Conservation (phyloP, 2,113 vertebrate genomes). For the Lucifuga dentata region DNA sequence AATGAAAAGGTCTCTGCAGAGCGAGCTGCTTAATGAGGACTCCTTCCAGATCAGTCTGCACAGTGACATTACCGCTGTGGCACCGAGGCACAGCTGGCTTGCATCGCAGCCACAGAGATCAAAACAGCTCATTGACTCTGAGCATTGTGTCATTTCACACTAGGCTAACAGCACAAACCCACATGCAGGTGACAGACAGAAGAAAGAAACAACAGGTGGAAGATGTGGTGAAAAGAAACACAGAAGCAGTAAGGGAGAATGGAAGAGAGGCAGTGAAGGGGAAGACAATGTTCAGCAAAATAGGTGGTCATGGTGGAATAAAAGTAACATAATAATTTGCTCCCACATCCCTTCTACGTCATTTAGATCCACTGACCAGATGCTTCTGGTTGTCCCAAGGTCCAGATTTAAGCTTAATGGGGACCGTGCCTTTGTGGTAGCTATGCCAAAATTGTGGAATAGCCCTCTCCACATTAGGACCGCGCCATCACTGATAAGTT, state of each 20-base stretch:
- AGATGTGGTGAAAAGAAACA: slow-evolving; percentile 23
- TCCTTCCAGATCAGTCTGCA: slow-evolving; percentile 68
- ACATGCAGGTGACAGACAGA: slow-evolving; percentile 54
- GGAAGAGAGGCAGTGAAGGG: slow-evolving; percentile 8
- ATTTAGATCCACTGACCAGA: too few relatives aligned
- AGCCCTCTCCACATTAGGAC: too few relatives aligned
- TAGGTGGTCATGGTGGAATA: slow-evolving; percentile 11
- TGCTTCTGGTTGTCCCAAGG: too few relatives aligned
- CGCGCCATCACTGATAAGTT: too few relatives aligned
- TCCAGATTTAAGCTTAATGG: too few relatives aligned
- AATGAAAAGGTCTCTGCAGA: slow-evolving; percentile 47
- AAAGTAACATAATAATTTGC: too few relatives aligned
- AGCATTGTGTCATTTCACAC: slow-evolving; percentile 68
- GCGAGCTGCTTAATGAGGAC: slow-evolving; percentile 61
- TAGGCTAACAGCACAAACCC: slow-evolving; percentile 59
- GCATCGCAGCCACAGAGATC: slow-evolving; percentile 70
- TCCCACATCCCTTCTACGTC: too few relatives aligned
- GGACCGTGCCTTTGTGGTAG: too few relatives aligned
- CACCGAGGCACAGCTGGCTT: slow-evolving; percentile 65
- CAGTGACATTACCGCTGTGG: slow-evolving; percentile 56
- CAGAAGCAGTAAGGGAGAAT: slow-evolving; percentile 24
- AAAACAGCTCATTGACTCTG: slow-evolving; percentile 70
- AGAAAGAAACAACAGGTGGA: slow-evolving; percentile 25
- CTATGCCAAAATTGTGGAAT: too few relatives aligned
- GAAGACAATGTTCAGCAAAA: background rate